Evolutionary conservation across 2,888 invertebrate genomes (phyloP), one percentile per base, ranked within the genome.

Genomic region (Andrena bicolor): DNA sequence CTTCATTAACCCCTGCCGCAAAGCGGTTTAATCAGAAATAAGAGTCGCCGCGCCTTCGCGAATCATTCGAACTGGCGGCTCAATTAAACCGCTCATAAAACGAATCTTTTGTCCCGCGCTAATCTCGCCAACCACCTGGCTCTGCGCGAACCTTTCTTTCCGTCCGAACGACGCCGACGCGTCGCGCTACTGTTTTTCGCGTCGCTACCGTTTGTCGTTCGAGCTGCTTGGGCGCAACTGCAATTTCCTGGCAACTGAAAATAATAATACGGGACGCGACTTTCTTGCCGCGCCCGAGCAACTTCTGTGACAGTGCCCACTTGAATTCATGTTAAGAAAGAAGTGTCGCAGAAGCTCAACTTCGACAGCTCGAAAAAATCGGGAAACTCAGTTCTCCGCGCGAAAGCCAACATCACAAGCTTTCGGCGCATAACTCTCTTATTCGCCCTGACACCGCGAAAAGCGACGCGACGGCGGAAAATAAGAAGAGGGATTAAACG

Each of bases 1-100:
- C 72, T 78, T 78, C 74, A 70, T 82, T 66, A 82, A 75, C 64
- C 71, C 30, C 58, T 1, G 48, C 58, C 75, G 74, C 82, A 53
- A 64, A 68, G 63, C 60, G 65, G 63, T 82, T 76, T 80, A 75
- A 68, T 66, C 71, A 64, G 68, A 76, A 68, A 68, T 65, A 80
- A 80, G 69, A 66, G 28, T 13, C 69, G 41, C 23, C 32, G n/a
- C 20, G 56, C 49, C 30, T 53, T 20, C 56, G 30, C 56, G 58
- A 41, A 41, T 65, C 77, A 64, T 68, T 68, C 61, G 49, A 58
- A 32, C 69, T 10, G 60, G 8, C 30, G 32, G 41, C 58, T 56
- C 79, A 66, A 80, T 80, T 77, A 80, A 71, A 48, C 65, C 66
- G 28, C 60, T 70, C 64, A 49, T 61, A n/a, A 79, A 68, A 68